Base-by-base conservation (phyloP, 1,140 invertebrate genomes). In the Bilobella aurantiaca region DNA sequence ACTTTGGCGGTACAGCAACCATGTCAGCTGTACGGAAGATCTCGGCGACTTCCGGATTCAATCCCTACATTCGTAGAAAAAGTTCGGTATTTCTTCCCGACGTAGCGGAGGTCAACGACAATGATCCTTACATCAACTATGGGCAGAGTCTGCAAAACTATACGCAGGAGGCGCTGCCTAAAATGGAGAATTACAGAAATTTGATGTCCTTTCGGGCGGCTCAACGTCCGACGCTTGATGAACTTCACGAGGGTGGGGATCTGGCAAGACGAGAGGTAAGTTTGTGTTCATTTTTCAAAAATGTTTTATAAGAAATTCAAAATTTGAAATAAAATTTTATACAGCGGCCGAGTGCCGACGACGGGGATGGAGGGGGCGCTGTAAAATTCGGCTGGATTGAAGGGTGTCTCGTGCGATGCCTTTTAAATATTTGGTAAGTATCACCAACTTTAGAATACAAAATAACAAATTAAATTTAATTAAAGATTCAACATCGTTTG, bases 151-250 rank as follows among this genome's bases (percentile, higher is more conserved):
- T 72, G 29, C 16, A 63, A 46, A 28, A 65, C 16, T 72, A 68
- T 27, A 83, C 81, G 3, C 71, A 77, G 29, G 82, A 84, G 73
- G 81, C 81, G 1, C 67, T 83, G 1, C 82, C 82, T 12, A 76
- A 80, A 63, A 74, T 80, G 59, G 81, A 82, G 66, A 80, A 83
- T 73, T 84, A 84, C 73, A 74, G 82, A 47, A 82, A 83, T 74
- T 72, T 81, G 31, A 73, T 80, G 64, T 80, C 79, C 21, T 74
- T 82, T 1, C 79, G 80, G 30, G 78, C 76, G 0, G 75, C 77
- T 23, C 78, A 77, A 68, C 73, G 72, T 63, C 82, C 82, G 1
- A 82, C 81, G 2, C 69, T 83, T 8, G 80, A 80, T 53, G 79
- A 83, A 73, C 75, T 84, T 0, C 82, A 83, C 59, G 74, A 74